Conservation (phyloP, 2,888 invertebrate species). For the Pardosa pseudoannulata region DNA sequence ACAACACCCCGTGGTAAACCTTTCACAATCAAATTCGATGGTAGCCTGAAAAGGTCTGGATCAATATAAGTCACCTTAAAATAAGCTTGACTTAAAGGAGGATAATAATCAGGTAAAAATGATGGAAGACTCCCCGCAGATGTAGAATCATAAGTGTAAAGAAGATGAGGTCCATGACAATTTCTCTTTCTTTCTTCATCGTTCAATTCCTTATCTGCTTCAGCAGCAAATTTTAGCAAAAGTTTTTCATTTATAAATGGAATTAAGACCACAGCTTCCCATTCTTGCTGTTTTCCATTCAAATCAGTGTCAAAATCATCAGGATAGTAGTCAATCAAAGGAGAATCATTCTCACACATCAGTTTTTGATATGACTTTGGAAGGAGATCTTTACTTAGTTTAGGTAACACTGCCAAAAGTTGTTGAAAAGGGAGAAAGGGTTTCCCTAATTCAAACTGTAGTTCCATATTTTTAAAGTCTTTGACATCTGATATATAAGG, state of each 20-base stretch:
- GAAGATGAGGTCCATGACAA: conserved; percentile 89
- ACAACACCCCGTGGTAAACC: conserved; percentile 80
- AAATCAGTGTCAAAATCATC: conserved; percentile 92
- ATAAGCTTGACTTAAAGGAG: conserved; percentile 76
- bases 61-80: conserved; percentile 78
- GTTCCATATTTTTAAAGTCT: conserved; percentile 84
- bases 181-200: conserved; percentile 87
- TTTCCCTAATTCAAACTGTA: conserved; percentile 89
- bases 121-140: conserved; percentile 79
- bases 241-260: conserved; percentile 92
- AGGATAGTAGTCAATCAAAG: conserved; percentile 94
- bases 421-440: conserved; percentile 97
- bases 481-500: conserved; percentile 96
- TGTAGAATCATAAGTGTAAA: conserved; percentile 81
- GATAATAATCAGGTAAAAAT: conserved; percentile 76
- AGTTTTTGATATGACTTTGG: conserved; percentile 85
- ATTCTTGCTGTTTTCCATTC: conserved; percentile 96
- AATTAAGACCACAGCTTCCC: conserved; percentile 96
- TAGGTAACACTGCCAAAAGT: conserved; percentile 90
- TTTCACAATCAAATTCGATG: conserved; percentile 73
- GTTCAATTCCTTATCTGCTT: conserved; percentile 83
- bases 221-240: conserved; percentile 86
- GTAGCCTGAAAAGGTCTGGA: conserved; percentile 77
- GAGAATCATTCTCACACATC: conserved; percentile 86
- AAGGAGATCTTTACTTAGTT: conserved; percentile 87